Evolutionary conservation across 2,797 vertebrate species (phyloP).

Genomic region (Sebastes elongatus): DNA sequence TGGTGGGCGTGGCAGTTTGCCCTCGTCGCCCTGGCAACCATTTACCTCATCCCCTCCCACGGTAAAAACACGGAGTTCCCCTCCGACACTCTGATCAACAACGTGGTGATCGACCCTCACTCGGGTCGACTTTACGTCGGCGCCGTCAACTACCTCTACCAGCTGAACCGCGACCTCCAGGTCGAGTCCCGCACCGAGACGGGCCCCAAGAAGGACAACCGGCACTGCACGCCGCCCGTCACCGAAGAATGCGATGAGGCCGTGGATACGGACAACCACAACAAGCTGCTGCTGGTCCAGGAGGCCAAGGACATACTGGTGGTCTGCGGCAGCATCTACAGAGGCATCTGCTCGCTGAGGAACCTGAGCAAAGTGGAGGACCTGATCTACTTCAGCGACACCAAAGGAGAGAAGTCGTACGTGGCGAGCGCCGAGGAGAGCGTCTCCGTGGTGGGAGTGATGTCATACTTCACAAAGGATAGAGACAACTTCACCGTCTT

Average conservation of each 20-base stretch:
- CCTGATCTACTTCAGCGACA: conserved; percentile 87
- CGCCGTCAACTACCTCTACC: conserved; percentile 89
- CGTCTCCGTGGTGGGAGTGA: conserved; percentile 91
- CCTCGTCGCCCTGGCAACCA: conserved; percentile 49
- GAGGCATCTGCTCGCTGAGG: conserved; percentile 91
- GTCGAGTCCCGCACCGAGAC: conserved; percentile 72
- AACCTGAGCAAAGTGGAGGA: conserved; percentile 84
- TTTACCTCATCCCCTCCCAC: conserved; percentile 36
- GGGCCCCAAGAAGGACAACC: conserved; percentile 87
- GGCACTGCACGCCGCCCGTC: conserved; percentile 91
- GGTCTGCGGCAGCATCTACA: conserved; percentile 92
- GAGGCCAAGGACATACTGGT: conserved; percentile 75
- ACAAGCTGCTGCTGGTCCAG: conserved; percentile 93
- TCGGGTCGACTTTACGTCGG: conserved; percentile 90
- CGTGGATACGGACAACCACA: conserved; percentile 84
- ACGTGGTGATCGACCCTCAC: conserved; percentile 71
- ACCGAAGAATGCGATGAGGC: conserved; percentile 84
- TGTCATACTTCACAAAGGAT: conserved; percentile 77
- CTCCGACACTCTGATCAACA: conserved; percentile 74
- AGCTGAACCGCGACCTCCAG: conserved; percentile 83
- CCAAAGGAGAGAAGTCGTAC: conserved; percentile 93
- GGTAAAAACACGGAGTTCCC: conserved; percentile 44
- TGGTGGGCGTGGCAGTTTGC: conserved; percentile 58
- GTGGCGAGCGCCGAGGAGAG: conserved; percentile 91
- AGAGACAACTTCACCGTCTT: conserved; percentile 76